Evolutionary conservation across 2,113 vertebrate genomes (phyloP).

Genomic region (Oreochromis spilurus): DNA sequence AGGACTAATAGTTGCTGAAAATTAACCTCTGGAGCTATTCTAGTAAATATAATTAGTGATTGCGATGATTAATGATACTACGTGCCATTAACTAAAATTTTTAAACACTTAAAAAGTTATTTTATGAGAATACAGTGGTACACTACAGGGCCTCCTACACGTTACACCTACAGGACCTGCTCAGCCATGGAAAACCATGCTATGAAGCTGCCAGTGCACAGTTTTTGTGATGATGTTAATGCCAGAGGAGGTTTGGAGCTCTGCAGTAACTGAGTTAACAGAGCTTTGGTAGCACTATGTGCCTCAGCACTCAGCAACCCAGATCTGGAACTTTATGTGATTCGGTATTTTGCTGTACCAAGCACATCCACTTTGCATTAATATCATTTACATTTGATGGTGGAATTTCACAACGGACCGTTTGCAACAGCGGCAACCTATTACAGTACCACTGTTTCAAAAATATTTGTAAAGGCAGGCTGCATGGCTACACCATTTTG

Average conservation of each 20-base stretch:
- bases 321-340: background rate
- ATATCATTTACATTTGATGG: background rate
- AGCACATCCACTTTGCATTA: background rate
- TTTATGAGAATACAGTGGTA: background rate
- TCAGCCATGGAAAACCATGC: background rate
- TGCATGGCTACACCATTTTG: background rate
- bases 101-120: background rate
- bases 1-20: background rate
- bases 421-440: background rate
- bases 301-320: background rate
- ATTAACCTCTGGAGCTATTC: background rate
- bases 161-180: background rate
- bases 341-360: background rate
- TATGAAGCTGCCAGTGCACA: background rate
- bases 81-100: background rate
- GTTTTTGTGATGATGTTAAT: background rate
- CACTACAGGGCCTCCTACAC: background rate
- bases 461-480: background rate
- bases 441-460: background rate
- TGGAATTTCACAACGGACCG: background rate
- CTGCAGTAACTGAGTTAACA: background rate
- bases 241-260: background rate
- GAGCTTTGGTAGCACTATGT: background rate
- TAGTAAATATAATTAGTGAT: background rate
- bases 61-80: background rate